Evolutionary conservation across 2,113 vertebrate species (phyloP), one percentile per base, ranked within the genome.

Genomic region (Brienomyrus longianalis): DNA sequence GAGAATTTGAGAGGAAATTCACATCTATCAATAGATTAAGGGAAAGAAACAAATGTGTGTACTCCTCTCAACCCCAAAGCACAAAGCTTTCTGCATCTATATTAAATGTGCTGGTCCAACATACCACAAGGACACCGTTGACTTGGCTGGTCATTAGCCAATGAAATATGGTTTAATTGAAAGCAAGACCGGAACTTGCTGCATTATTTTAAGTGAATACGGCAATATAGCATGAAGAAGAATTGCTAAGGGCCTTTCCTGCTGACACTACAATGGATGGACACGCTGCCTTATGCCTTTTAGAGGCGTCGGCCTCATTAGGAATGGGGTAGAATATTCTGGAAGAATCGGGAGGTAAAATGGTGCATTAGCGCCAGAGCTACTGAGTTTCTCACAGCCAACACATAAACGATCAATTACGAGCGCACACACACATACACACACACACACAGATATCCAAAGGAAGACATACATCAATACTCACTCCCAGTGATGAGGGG

Each of bases 151-250:
- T 97, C 96, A 97, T 97, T 98, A 97, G 92, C 95, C 95, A 96
- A 97, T 97, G 97, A 98, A 97, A 97, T 96, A 97, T 95, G 92
- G 94, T 95, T 96, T 97, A 96, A 97, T 95, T 96, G 95, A 95
- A 96, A 95, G 94, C 95, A 95, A 96, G 94, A 97, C 96, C 96
- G 95, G 96, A 97, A 93, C 95, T 92, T 94, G 92, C 94, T 96
- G 94, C 95, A 96, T 97, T 96, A 96, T 96, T 97, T 97, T 97
- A 97, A 97, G 96, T 96, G 96, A 98, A 96, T 93, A 93, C 91
- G 94, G 93, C 95, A 96, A 97, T 96, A 96, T 95, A 96, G 96
- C 95, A 95, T 93, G 93, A 96, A 96, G 95, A 97, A 96, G 95
- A 97, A 98, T 97, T 97, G 96, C 96, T 96, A 96, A 97, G 95